Evolutionary conservation across 30 jellyfish, hydroid and myxozoan species (phyloP), one percentile per base, ranked within the genome.

Genomic region (Chrysaora quinquecirrha): DNA sequence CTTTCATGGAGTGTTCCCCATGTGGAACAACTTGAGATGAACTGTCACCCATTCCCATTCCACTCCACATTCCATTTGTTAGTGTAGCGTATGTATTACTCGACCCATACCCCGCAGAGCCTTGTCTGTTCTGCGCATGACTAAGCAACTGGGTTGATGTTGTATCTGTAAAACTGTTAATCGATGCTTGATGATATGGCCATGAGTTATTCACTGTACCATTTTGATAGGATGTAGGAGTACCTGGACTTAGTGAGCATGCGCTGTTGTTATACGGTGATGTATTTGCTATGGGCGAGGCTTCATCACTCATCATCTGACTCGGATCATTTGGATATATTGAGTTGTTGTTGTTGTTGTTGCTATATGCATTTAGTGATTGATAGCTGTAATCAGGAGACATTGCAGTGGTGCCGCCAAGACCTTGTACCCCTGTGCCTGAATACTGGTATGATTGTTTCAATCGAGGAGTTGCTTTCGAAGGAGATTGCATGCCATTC

Each of bases 1-100:
- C 99, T 78, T 94, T 94, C 97, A 94, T 83, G 49, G 97, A 69
- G 71, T 94, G 99, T 28, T 94, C 99, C 24, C 95, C 94, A 82
- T 87, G 96, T 22, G 96, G 97, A 16, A 78, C 93, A 30, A 87
- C 94, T 60, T 83, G 96, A 32, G 93, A 71, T 3, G 97, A 78
- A 20, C 86, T 68, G 23, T 87, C 96, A 0, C 93, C 81, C 30
- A 84, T 65, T 28, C 96, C 93, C 96, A 94, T 87, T 3, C 91
- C 96, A 52, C 77, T 95, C 99, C 97, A 87, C 96, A 94, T 86
- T 27, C 95, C 90, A 48, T 84, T 81, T 31, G 89, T 80, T 19
- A 86, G 81, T 16, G 96, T 85, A 28, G 96, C 86, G 91, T 87
- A 85, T 3, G 96, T 80, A 50, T 80, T 70, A n/a, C 83, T 48